Evolutionary conservation across 2,113 vertebrate species (phyloP), one percentile per base, ranked within the genome.

Genomic region (Callopanchax toddi): DNA sequence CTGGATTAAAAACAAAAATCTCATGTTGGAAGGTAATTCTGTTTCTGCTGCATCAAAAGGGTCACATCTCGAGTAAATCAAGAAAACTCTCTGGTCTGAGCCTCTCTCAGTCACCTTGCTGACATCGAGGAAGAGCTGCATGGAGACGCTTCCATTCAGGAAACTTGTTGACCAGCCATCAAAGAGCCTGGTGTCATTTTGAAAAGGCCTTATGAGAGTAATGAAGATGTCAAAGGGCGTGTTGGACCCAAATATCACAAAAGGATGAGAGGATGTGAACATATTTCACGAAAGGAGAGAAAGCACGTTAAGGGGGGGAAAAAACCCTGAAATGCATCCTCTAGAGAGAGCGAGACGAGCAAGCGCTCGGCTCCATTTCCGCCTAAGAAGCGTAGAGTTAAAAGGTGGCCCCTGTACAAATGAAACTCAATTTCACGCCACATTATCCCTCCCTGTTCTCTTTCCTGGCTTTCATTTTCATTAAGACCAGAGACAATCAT

Each of bases 341-440:
- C 71, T 29, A 18, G 74, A 64, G 70, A 62, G 62, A 48, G 51
- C 45, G 56, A 26, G 15, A 5, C 4, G 17, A 53, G 29, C 16
- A 12, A 66, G 68, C 26, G 86, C 84, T 89, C 73, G 82, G 91
- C 89, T 93, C 91, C 90, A 92, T 92, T 93, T 93, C 91, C 91
- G 91, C 86, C 85, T 83, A 89, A 92, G 91, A 93, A 92, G 91
- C 84, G 66, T 67, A 60, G 89, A 91, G 91, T 93, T 94, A 94
- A 95, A 95, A 96, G 92, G 94, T 95, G 92, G 93, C 93, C 92
- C 92, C 93, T 85, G 93, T 95, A 96, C 94, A 97, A 97, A 96
- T 94, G 95, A 96, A 97, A 98, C 94, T 96, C 96, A 98, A 98
- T 98, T 98, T 98, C 97, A 98, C 93, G 95, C 95, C 94, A 97